Conservation (phyloP, 2,888 invertebrate genomes). For the Copidosoma aretas region DNA sequence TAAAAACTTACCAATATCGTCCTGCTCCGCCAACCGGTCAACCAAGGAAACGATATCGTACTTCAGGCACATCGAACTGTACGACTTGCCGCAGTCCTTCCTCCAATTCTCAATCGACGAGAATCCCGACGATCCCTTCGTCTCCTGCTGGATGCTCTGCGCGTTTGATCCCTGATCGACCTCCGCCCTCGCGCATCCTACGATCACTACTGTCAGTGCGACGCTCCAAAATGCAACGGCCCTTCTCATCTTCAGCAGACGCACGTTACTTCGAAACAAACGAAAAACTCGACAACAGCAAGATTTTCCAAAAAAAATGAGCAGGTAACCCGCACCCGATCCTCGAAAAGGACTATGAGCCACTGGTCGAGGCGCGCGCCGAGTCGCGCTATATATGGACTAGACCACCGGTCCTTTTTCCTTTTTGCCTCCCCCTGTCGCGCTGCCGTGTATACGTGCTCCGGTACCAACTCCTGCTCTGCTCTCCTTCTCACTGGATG, state of each 20-base stretch:
- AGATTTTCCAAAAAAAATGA: neutral
- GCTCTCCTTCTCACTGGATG: conserved; percentile 46
- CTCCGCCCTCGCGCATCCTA: conserved; percentile 49
- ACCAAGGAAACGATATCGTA: conserved; percentile 79
- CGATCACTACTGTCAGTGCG: conserved; percentile 33
- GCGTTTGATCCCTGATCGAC: conserved; percentile 20
- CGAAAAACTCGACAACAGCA: neutral
- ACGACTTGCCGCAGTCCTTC: conserved; percentile 67
- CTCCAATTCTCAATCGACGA: conserved; percentile 53
- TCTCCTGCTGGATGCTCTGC: conserved; percentile 21
- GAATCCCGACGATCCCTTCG: neutral
- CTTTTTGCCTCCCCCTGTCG: conserved; percentile 57
- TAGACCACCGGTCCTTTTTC: conserved; percentile 56
- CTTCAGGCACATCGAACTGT: conserved; percentile 79
- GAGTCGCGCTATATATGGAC: conserved; percentile 59
- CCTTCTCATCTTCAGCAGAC: conserved; percentile 1
- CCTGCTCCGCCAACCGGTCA: conserved; percentile 75
- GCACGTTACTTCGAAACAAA: no score
- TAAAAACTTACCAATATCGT: conserved; percentile 65
- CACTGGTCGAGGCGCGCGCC: conserved; percentile 55
- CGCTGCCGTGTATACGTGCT: conserved; percentile 54
- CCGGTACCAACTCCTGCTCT: conserved; percentile 19
- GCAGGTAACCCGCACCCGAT: neutral
- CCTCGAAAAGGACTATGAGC: conserved; percentile 31
- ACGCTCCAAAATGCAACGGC: conserved; percentile 1